phyloP scores from a whole-genome alignment of 2,113 vertebrate genomes.

The Pomatorhinus ruficollis region DNA sequence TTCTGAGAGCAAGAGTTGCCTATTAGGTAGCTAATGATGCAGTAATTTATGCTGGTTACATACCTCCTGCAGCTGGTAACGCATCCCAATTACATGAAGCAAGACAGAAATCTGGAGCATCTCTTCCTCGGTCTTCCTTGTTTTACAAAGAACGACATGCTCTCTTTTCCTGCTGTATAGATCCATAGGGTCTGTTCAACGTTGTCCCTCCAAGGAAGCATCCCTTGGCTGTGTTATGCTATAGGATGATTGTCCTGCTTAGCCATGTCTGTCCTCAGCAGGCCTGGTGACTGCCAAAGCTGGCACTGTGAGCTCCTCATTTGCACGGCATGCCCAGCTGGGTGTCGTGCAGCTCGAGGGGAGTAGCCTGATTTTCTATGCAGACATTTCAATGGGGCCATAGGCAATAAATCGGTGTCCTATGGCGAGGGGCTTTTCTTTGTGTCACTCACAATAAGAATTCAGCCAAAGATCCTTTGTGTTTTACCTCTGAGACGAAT shows the following conservation, averaged over 20 bases:
- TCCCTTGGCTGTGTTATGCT: background rate
- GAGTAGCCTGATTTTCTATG: slow-evolving; percentile 5
- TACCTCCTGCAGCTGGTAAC: background rate
- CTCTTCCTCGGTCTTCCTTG: background rate
- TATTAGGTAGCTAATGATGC: background rate
- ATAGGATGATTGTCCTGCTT: background rate
- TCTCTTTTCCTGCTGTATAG: background rate
- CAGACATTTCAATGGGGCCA: background rate
- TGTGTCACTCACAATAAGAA: background rate
- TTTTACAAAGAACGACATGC: background rate
- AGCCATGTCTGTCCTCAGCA: background rate
- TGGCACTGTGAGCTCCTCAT: background rate
- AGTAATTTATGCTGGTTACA: background rate
- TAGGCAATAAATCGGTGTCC: background rate
- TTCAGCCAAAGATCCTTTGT: background rate
- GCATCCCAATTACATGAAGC: background rate
- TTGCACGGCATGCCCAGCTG: background rate
- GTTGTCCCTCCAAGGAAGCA: background rate
- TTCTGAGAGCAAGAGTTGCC: background rate
- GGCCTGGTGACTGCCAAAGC: background rate
- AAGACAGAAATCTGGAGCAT: background rate
- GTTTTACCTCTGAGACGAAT: background rate
- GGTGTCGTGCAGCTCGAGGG: background rate
- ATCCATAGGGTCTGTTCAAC: background rate
- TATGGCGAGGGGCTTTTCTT: background rate